Evolutionary conservation across 2,888 invertebrate genomes (phyloP).

Genomic region (Noctua pronuba): DNA sequence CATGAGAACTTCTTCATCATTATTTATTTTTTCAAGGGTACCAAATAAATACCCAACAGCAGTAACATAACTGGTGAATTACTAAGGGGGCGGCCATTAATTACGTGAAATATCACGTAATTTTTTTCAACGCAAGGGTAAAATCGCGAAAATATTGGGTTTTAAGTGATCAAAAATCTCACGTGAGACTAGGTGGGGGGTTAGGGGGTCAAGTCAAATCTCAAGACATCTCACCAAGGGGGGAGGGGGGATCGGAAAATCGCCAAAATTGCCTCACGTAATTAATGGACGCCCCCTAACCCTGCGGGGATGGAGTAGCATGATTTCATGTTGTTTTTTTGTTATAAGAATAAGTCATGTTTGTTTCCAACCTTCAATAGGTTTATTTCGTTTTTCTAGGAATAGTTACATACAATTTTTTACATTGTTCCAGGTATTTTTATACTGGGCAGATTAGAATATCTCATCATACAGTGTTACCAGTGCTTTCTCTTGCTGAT

Average conservation of each 20-base stretch:
- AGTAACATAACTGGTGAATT: not conserved
- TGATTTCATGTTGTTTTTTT: not conserved
- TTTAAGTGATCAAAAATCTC: no score
- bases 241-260: no score
- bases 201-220: no score
- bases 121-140: no score
- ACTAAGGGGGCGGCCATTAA: no score
- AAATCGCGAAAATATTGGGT: no score
- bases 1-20: no score
- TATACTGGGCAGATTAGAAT: conserved; percentile 97
- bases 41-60: not conserved
- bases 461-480: conserved; percentile 95
- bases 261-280: no score
- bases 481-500: conserved; percentile 96
- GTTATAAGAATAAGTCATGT: not conserved
- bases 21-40: not conserved
- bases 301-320: not conserved
- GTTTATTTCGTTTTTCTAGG: not conserved
- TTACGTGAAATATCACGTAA: no score
- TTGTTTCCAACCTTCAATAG: not conserved
- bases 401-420: conserved; percentile 7
- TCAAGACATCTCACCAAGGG: no score
- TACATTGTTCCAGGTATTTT: conserved; percentile 90
- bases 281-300: no score
- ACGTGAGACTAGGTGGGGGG: no score